phyloP scores from a whole-genome alignment of 2,797 vertebrate species.

The Thamnophis elegans region DNA sequence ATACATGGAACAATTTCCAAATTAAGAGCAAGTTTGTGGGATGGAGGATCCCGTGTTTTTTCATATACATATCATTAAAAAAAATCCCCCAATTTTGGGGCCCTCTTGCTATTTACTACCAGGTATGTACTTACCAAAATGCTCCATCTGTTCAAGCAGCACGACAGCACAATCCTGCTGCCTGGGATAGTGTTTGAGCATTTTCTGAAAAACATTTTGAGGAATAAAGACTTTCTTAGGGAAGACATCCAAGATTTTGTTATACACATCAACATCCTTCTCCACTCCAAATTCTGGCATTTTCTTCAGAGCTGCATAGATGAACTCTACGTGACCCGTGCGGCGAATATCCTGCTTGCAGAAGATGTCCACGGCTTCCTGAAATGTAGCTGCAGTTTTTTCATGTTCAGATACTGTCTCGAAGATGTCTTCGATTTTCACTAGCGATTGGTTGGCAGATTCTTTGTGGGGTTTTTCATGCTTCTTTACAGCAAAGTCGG shows the following conservation, averaged over 20 bases:
- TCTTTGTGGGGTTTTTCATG: not conserved
- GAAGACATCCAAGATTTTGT: conserved; percentile 86
- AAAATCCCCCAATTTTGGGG: not conserved
- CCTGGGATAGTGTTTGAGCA: conserved; percentile 86
- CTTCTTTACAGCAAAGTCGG: not conserved
- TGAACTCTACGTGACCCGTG: conserved; percentile 87
- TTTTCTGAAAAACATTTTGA: conserved; percentile 79
- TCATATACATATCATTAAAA: not conserved
- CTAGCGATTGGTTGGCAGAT: conserved; percentile 32
- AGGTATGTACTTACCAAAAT: conserved; percentile 71
- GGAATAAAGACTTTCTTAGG: conserved; percentile 90
- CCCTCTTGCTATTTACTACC: not conserved
- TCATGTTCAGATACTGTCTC: conserved; percentile 52
- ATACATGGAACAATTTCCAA: not conserved
- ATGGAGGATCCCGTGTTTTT: not conserved
- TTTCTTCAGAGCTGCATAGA: conserved; percentile 84
- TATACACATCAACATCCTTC: conserved; percentile 80
- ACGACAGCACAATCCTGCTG: conserved; percentile 88
- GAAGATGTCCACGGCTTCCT: conserved; percentile 75
- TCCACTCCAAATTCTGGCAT: conserved; percentile 86
- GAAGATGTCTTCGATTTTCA: conserved; percentile 71
- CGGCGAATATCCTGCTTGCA: conserved; percentile 71
- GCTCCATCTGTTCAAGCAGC: conserved; percentile 88
- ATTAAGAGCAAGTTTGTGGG: not conserved
- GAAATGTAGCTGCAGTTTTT: conserved; percentile 77